These are phyloP conservation scores for Caenorhabditis sulstoni DNA, from an alignment of 2,888 invertebrate genomes.

Conservation along the genomic window DNA sequence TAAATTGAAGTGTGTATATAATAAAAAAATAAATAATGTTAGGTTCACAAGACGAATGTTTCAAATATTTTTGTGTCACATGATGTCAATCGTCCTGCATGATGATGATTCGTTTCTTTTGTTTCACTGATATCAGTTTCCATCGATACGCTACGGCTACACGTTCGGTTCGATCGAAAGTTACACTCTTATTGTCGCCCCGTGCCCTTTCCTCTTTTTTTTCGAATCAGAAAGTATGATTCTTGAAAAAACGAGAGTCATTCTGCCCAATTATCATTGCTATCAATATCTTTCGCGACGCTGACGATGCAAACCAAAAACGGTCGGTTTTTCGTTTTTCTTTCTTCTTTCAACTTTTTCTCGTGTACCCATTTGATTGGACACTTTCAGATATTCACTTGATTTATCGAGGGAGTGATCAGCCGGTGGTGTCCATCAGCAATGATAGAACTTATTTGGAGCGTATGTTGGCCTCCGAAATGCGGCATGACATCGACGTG, in stretches of 20 bases:
- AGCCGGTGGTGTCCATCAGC: slow-evolving; percentile 17
- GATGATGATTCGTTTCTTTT: too few relatives aligned
- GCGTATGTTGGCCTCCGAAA: slow-evolving; percentile 34
- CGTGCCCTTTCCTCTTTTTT: slow-evolving; percentile 2
- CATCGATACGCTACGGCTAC: too few relatives aligned
- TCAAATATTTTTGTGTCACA: too few relatives aligned
- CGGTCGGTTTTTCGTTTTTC: slow-evolving; percentile 32
- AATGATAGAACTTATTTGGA: slow-evolving; percentile 9
- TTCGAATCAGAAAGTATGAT: slow-evolving; percentile 31
- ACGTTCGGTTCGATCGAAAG: slow-evolving; percentile 30
- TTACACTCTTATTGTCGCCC: slow-evolving; percentile 15
- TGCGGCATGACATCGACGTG: slow-evolving; percentile 21
- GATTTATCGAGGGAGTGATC: slow-evolving; percentile 24
- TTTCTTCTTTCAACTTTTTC: slow-evolving; percentile 1
- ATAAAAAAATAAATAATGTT: too few relatives aligned
- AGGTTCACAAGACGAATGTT: too few relatives aligned
- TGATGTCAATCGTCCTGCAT: too few relatives aligned
- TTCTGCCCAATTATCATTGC: slow-evolving; percentile 40
- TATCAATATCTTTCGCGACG: slow-evolving; percentile 26
- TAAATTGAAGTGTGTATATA: too few relatives aligned
- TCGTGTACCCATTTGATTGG: background rate
- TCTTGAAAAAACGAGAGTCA: slow-evolving; percentile 37
- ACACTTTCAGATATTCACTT: slow-evolving; percentile 26
- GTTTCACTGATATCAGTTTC: too few relatives aligned
- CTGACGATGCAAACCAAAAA: slow-evolving; percentile 36